Evolutionary conservation across 53 echinoderm and acorn worm species (phyloP).

Genomic region (Apostichopus leukothele): DNA sequence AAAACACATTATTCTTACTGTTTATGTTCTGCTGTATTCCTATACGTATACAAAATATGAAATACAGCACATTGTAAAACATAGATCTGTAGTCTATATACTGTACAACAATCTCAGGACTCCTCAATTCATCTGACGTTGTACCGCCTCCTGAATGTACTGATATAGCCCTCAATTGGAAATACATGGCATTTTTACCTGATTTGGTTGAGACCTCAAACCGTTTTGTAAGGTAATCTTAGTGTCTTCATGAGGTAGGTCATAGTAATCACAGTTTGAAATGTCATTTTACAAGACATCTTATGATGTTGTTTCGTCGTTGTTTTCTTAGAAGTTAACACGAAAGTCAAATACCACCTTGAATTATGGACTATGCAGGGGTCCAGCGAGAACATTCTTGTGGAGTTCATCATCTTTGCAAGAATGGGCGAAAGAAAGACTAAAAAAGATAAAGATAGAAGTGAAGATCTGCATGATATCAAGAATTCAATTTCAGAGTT

Average conservation of each 20-base stretch:
- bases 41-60: too few species aligned
- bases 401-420: constrained; percentile 4
- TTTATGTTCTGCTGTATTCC: too few species aligned
- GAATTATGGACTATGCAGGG: constrained; percentile 41
- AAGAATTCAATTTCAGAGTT: not conserved
- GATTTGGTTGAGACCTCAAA: not conserved
- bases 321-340: constrained; percentile 19
- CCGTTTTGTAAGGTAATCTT: not conserved
- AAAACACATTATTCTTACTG: too few species aligned
- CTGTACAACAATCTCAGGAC: too few species aligned
- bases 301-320: not conserved
- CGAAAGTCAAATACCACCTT: constrained; percentile 30
- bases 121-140: not conserved
- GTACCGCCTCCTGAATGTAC: not conserved
- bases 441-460: not conserved
- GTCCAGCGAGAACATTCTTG: constrained; percentile 26
- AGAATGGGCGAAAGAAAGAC: not conserved
- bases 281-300: not conserved
- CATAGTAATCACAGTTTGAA: constrained; percentile 6
- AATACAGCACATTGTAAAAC: too few species aligned
- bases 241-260: constrained; percentile 5
- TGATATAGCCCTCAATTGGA: too few species aligned
- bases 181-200: too few species aligned
- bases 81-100: too few species aligned
- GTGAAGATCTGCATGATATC: not conserved